Evolutionary conservation across 2,888 invertebrate genomes (phyloP).

Genomic region (Hybos culiciformis): DNA sequence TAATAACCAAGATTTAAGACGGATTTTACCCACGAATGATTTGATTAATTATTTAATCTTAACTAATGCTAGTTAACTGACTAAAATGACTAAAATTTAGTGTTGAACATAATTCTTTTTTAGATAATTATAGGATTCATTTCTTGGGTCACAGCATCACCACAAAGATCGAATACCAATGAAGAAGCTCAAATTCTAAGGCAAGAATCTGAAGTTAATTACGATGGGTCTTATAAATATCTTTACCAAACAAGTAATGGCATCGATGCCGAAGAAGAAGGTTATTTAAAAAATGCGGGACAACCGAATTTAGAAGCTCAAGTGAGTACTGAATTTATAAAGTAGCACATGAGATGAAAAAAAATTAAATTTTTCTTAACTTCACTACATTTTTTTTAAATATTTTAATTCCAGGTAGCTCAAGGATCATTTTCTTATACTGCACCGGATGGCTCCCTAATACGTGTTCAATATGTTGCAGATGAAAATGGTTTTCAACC

Average conservation of each 20-base stretch:
- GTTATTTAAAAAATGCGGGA: constrained; percentile 43
- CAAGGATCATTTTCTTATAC: constrained; percentile 50
- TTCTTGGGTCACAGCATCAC: constrained; percentile 10
- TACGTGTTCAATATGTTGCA: constrained; percentile 48
- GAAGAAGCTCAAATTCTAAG: constrained; percentile 41
- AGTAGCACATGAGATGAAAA: neutral
- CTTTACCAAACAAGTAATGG: constrained; percentile 46
- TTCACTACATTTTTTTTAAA: too few relatives aligned
- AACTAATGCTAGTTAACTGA: too few relatives aligned
- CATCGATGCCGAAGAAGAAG: constrained; percentile 43
- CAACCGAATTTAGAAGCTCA: constrained; percentile 40
- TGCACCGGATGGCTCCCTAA: constrained; percentile 45
- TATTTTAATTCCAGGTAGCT: constrained; percentile 33
- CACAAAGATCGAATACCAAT: constrained; percentile 13
- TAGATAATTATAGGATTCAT: neutral
- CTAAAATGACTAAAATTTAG: too few relatives aligned
- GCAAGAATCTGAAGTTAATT: constrained; percentile 54
- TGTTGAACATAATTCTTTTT: too few relatives aligned
- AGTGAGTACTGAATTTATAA: constrained; percentile 29
- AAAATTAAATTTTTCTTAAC: too few relatives aligned
- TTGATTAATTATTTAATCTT: too few relatives aligned
- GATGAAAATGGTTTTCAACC: constrained; percentile 59
- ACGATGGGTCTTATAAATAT: constrained; percentile 46
- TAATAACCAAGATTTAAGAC: too few relatives aligned
- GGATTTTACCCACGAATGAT: too few relatives aligned